Evolutionary conservation across 2,888 invertebrate species (phyloP), one percentile per base, ranked within the genome.

Genomic region (Microctonus brassicae): DNA sequence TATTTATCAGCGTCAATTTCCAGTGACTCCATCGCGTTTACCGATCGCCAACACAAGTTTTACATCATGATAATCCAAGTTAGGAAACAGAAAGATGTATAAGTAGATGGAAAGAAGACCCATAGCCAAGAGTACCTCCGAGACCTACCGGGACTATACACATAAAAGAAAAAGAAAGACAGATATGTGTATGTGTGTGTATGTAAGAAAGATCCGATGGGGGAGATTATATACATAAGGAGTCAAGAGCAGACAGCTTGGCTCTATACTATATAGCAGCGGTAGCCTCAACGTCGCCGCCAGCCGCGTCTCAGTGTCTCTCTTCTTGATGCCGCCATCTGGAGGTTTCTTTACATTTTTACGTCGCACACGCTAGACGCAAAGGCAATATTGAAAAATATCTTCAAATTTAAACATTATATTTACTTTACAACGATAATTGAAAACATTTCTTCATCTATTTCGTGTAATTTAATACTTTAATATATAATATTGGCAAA

Each of bases 241-340:
- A 71, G 78, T 76, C 78, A 76, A 76, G 78, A 82, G 83, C 84
- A 86, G 85, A 86, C 86, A 85, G 86, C 86, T 84, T 86, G 86
- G 85, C 86, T 85, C 85, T 84, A 47, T 47, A 47, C 47, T 47
- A 47, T 47, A 47, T 47, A 78, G 82, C 79, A 76, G 76, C 81
- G 79, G 80, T 80, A 83, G 81, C 81, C 82, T 82, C 77, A 75
- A 80, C 79, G 80, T 81, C 82, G 80, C 81, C 76, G 74, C 61
- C 67, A 52, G 22, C 60, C 22, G 60, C 60, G 68, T 53, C 60
- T 61, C 61, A 5, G 17, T 17, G 47, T 60, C 68, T 74, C 61
- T 68, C 69, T 74, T 65, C 71, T 67, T 62, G 34, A 60, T 60
- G 11, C 55, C 36, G 66, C 66, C 66, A 66, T 66, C 66, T 66